Evolutionary conservation across 2,113 vertebrate genomes (phyloP).

Genomic region (Zeus faber): DNA sequence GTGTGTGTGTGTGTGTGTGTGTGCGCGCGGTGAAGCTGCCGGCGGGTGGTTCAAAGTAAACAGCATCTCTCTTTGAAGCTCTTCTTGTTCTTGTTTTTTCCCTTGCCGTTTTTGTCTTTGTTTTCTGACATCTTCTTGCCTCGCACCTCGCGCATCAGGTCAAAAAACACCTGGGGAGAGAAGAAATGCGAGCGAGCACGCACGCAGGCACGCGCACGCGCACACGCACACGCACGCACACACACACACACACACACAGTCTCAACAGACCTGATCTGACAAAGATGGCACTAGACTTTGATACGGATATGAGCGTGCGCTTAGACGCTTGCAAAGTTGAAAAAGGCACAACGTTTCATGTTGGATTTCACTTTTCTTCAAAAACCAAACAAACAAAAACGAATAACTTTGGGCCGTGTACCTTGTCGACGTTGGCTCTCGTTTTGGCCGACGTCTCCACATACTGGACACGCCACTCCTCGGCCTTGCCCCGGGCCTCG

Average conservation of each 20-base stretch:
- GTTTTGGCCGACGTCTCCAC: slow-evolving; percentile 79
- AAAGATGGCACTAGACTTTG: too few relatives aligned
- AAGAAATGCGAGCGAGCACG: neutral
- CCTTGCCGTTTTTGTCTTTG: slow-evolving; percentile 97
- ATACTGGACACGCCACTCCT: slow-evolving; percentile 74
- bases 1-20: slow-evolving; percentile 19
- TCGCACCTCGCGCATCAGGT: slow-evolving; percentile 96
- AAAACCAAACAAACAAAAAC: too few relatives aligned
- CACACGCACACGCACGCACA: neutral
- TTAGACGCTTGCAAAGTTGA: too few relatives aligned
- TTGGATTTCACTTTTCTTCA: too few relatives aligned
- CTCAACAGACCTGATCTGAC: neutral
- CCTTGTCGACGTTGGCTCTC: slow-evolving; percentile 78
- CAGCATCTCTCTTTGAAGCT: slow-evolving; percentile 94
- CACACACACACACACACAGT: neutral
- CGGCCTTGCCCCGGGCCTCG: slow-evolving; percentile 60
- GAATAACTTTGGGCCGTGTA: slow-evolving; percentile 11
- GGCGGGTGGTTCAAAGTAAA: slow-evolving; percentile 79
- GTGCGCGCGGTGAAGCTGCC: slow-evolving; percentile 23
- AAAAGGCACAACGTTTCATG: too few relatives aligned
- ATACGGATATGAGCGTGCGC: too few relatives aligned
- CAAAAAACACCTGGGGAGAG: slow-evolving; percentile 89
- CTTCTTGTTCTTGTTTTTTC: slow-evolving; percentile 92
- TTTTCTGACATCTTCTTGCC: slow-evolving; percentile 98
- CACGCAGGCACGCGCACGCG: too few relatives aligned